Conservation (phyloP, 2,888 invertebrate species). For the Hololepta plana region DNA sequence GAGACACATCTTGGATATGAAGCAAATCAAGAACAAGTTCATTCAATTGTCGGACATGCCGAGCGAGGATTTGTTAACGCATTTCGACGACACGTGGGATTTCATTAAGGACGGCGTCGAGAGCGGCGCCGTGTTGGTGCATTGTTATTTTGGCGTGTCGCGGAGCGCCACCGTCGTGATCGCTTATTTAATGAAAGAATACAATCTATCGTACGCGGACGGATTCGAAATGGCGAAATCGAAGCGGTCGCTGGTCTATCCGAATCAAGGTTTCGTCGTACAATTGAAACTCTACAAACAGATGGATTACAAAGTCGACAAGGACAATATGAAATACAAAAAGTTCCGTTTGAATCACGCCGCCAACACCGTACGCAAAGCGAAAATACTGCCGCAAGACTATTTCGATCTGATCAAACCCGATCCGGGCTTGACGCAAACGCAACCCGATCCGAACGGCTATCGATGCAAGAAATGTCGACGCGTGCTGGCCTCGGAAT, state of each 20-base stretch:
- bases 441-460: slow-evolving; percentile 64
- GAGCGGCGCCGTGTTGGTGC: slow-evolving; percentile 59
- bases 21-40: slow-evolving; percentile 50
- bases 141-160: slow-evolving; percentile 85
- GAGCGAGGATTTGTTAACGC: slow-evolving; percentile 65
- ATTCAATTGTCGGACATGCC: slow-evolving; percentile 71
- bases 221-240: slow-evolving; percentile 50
- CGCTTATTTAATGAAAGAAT: slow-evolving; percentile 75
- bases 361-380: slow-evolving; percentile 64
- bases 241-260: slow-evolving; percentile 55
- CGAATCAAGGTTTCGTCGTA: slow-evolving; percentile 64
- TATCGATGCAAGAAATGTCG: slow-evolving; percentile 70
- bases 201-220: slow-evolving; percentile 49
- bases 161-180: slow-evolving; percentile 76
- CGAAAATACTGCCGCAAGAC: slow-evolving; percentile 64
- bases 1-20: slow-evolving; percentile 46
- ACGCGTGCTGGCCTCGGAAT: slow-evolving; percentile 63
- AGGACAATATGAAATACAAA: slow-evolving; percentile 50
- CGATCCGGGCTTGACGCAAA: slow-evolving; percentile 55
- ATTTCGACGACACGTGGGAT: slow-evolving; percentile 56
- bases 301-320: slow-evolving; percentile 58
- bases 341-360: slow-evolving; percentile 60
- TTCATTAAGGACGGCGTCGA: slow-evolving; percentile 55
- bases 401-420: slow-evolving; percentile 60
- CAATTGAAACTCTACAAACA: slow-evolving; percentile 63